phyloP scores from a whole-genome alignment of 2,797 vertebrate species.

The Champsocephalus esox region DNA sequence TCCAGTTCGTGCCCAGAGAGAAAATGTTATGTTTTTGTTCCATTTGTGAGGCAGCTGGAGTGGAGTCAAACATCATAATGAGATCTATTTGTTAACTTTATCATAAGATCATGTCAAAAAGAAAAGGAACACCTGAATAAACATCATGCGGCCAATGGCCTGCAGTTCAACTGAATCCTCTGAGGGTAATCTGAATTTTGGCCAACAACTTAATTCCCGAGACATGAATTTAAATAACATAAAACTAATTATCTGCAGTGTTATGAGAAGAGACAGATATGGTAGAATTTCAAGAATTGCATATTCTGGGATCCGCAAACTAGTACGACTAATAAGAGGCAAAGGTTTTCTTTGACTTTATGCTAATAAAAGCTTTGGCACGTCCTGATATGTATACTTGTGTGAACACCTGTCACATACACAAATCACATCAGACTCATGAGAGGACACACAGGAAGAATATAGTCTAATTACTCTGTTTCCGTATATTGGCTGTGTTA shows the following conservation, averaged over 20 bases:
- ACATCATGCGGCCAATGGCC: not conserved
- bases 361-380: constrained; percentile 39
- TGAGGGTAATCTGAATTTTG: constrained; percentile 21
- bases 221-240: constrained; percentile 45
- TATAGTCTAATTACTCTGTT: constrained; percentile 27
- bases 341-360: constrained; percentile 44
- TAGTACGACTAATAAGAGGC: constrained; percentile 33
- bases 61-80: constrained; percentile 22
- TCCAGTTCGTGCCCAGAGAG: not conserved
- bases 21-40: constrained; percentile 10
- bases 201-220: constrained; percentile 45
- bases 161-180: constrained; percentile 25
- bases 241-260: constrained; percentile 20
- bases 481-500: constrained; percentile 39
- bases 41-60: constrained; percentile 19
- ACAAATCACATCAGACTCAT: constrained; percentile 58
- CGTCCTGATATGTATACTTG: constrained; percentile 32
- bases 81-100: constrained; percentile 39
- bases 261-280: constrained; percentile 50
- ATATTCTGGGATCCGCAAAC: constrained; percentile 55
- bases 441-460: constrained; percentile 50
- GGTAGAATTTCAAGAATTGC: constrained; percentile 43
- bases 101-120: constrained; percentile 12
- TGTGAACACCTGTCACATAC: constrained; percentile 61
- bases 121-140: constrained; percentile 8